Evolutionary conservation across 2,797 vertebrate species (phyloP), one percentile per base, ranked within the genome.

Genomic region (Crax fasciolata): DNA sequence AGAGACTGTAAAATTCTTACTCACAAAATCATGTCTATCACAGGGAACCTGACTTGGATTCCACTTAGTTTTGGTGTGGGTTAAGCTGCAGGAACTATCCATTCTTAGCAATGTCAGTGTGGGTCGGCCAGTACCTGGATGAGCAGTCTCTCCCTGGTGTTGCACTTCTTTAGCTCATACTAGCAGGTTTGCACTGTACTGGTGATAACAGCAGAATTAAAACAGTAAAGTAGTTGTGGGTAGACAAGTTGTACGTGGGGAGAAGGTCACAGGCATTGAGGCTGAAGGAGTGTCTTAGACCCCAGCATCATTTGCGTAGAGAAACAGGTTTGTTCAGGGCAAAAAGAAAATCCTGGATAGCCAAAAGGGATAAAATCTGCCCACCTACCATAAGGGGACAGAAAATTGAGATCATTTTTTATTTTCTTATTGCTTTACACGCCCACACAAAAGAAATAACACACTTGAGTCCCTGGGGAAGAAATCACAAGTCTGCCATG

Each of bases 201-300:
- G 1, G 21, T 30, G 57, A 58, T 32, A 23, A 28, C 28, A 11
- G n/a, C 62, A 77, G 58, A 81, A 71, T n/a, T 74, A 63, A 73
- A 66, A 14, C 70, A 49, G 41, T 28, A 11, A 24, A 43, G 11
- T 5, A 5, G 35, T 24, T 1, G 0, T 1, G 8, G 18, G 10
- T 18, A 46, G 67, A 27, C 43, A 38, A 62, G 35, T 52, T 30
- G 11, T 14, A 14, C 1, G 1, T 3, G 41, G 44, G 44, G 38
- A 85, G 57, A 75, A 74, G 18, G 43, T 68, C 14, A 0, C 13
- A 74, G 73, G 43, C 27, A 4, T 41, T 73, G n/a, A 43, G 44
- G 21, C 46, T 65, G 76, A 66, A 83, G 41, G 6, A 86, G 21
- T 66, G 77, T 59, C 71, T 63, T 82, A 46, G 67, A 62, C 82